Base-by-base conservation (phyloP, 2,888 invertebrate genomes). In the Caradrina clavipalpis region DNA sequence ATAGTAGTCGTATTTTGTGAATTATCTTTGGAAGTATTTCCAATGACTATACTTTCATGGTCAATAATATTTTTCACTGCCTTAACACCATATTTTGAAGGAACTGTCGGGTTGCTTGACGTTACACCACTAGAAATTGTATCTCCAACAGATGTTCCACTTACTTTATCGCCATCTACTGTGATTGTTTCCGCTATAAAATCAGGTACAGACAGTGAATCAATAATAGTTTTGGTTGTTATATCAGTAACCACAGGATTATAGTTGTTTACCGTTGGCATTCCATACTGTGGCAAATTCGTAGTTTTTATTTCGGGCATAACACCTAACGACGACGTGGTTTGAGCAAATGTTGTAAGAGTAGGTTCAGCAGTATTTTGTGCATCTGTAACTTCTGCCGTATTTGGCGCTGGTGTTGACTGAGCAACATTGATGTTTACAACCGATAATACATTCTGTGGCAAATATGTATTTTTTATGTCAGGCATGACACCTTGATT, bases 121-220 rank as follows among this genome's bases (percentile, higher is more conserved):
- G 15, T 51, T 22, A 21, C 45, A 17, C 49, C 45, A 59, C 47
- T 35, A 3, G 55, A n/a, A 60, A 39, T 56, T n/a, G 13, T n/a
- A 6, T 61, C 31, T 19, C 15, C 53, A 22, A 50, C 2, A 57
- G 55, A 17, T 21, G 19, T 50, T 35, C n/a, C 58, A 54, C n/a
- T 74, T 22, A 35, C 47, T 56, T 61, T 50, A 42, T 56, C 54
- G 26, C n/a, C 35, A 51, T 57, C 50, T 35, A 55, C 6, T 31
- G 54, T 51, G 13, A 75, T 71, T 56, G 55, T 68, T 71, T 78
- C 71, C 45, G 67, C 60, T 63, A 78, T 61, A 15, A 60, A 68
- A 65, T 67, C 63, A 39, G 55, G 51, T 49, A 26, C 21, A 49
- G 56, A 55, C 3, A 45, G 53, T 54, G 59, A 60, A 54, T 63